These are phyloP conservation scores for Hydrophis major DNA, from an alignment of 2,797 vertebrate genomes.

Conservation along the genomic window DNA sequence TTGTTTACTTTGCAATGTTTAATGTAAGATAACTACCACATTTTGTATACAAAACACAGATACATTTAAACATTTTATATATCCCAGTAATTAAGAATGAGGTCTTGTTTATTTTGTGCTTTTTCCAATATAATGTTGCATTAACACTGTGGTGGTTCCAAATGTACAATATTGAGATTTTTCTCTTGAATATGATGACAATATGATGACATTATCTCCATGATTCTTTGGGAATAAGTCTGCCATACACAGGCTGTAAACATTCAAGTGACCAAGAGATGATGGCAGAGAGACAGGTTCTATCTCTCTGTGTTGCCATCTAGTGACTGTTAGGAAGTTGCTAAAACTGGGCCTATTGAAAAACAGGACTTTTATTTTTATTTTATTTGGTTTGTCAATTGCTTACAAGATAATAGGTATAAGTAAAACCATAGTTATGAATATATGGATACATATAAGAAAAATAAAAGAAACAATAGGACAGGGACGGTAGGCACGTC, in stretches of 20 bases:
- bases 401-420: too few species aligned
- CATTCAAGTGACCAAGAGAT: not conserved
- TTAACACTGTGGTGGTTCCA: not conserved
- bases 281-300: not conserved
- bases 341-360: not conserved
- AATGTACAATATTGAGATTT: not conserved
- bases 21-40: not conserved
- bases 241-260: not conserved
- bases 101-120: not conserved
- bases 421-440: too few species aligned
- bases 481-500: too few species aligned
- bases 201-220: not conserved
- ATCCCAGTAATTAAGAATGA: not conserved
- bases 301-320: not conserved
- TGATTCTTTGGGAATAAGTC: not conserved
- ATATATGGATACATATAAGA: too few species aligned
- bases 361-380: not conserved
- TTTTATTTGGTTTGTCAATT: too few species aligned
- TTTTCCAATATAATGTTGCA: not conserved
- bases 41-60: not conserved
- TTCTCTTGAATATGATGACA: not conserved
- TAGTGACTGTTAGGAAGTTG: not conserved
- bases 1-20: not conserved
- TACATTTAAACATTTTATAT: not conserved
- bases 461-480: too few species aligned